Evolutionary conservation across 2,113 vertebrate species (phyloP), one percentile per base, ranked within the genome.

Genomic region (Chascanopsetta lugubris): DNA sequence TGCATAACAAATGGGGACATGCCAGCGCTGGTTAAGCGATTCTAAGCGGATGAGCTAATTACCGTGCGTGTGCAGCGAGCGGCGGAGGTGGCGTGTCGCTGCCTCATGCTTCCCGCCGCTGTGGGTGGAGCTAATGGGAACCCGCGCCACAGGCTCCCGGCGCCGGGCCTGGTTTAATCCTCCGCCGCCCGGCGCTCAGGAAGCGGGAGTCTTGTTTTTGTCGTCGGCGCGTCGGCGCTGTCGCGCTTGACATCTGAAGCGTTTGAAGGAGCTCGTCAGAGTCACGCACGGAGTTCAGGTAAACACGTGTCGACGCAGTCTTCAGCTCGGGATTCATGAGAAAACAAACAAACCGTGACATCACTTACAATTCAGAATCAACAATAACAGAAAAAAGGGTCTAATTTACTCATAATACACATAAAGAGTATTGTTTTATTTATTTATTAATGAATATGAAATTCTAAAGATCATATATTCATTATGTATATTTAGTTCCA

Each of bases 11-110:
- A 87, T 74, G 80, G 69, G 56, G 49, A 78, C 61, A 69, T 63
- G 87, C 84, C 85, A 79, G 82, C 72, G 75, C 83, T 87, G 11
- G 77, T 87, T 86, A 82, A 69, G 87, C 76, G 56, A 83, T 90
- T 88, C 80, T 71, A 40, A 67, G 75, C 50, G 82, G 85, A 90
- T 68, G 74, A 72, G 84, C 82, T 88, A 88, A 90, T 90, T 88
- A 88, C 82, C 54, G 83, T 81, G 85, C 82, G 82, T 89, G 82
- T 86, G 87, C 85, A 85, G 79, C 66, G 79, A 80, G 75, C 79
- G 61, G 61, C 55, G 79, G 69, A 83, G 88, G 75, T 46, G 59
- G 61, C 5, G 40, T 32, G 51, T 75, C 85, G 82, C 73, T 83
- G 75, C 85, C 58, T 68, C 59, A 72, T 47, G 75, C 75, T 73